Evolutionary conservation across 2,113 vertebrate species (phyloP).

Genomic region (Pimephales promelas): DNA sequence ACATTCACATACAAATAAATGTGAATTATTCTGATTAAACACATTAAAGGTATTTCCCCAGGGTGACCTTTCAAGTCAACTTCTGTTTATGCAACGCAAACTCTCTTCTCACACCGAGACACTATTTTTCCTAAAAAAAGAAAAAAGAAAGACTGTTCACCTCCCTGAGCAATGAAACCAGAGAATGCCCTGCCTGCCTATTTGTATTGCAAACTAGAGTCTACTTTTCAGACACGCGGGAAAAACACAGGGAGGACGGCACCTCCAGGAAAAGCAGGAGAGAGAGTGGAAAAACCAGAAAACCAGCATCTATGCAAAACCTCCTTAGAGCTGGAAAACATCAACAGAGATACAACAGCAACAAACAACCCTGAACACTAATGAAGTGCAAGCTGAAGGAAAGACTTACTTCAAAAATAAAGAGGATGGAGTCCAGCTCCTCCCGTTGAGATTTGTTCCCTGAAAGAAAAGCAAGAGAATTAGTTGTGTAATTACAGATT

Average conservation of each 20-base stretch:
- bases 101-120: slow-evolving; percentile 43
- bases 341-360: neutral
- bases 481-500: neutral
- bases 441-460: slow-evolving; percentile 99
- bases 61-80: slow-evolving; percentile 35
- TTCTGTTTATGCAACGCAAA: slow-evolving; percentile 47
- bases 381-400: neutral
- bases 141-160: slow-evolving; percentile 26
- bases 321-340: neutral
- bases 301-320: neutral
- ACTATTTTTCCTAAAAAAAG: slow-evolving; percentile 35
- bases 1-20: too few species aligned
- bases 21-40: neutral
- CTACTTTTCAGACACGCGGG: slow-evolving; percentile 64
- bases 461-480: slow-evolving; percentile 70
- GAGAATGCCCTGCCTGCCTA: slow-evolving; percentile 63
- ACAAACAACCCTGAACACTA: neutral
- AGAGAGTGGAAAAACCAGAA: slow-evolving; percentile 37
- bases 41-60: slow-evolving; percentile 22
- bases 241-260: slow-evolving; percentile 64
- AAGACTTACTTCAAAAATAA: slow-evolving; percentile 97
- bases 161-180: slow-evolving; percentile 71
- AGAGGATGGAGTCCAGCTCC: slow-evolving; percentile 99
- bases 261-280: slow-evolving; percentile 60
- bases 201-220: slow-evolving; percentile 76